Percentiles rank a stretch among this genome's conserved stretches.
Evolutionary conservation across 1,140 invertebrate genomes (phyloP).

Genomic region (Popillia japonica): DNA sequence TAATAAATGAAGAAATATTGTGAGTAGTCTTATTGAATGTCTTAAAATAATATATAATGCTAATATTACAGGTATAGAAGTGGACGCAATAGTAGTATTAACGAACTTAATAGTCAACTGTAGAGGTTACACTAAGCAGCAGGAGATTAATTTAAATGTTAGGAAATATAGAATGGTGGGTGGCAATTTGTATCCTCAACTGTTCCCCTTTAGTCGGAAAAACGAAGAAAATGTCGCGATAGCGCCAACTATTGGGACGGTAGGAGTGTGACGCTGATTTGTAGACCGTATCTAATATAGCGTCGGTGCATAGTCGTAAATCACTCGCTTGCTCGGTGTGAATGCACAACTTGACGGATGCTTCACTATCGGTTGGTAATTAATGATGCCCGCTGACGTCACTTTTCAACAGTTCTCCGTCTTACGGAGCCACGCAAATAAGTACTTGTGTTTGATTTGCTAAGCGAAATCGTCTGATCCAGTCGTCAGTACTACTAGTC

Average conservation of each 20-base stretch:
- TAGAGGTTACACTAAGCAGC: neutral
- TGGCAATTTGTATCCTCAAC: neutral
- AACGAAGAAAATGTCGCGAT: conserved; percentile 20
- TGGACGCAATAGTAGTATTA: too few relatives aligned
- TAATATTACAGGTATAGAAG: too few relatives aligned
- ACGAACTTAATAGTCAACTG: neutral
- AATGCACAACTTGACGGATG: conserved; percentile 30
- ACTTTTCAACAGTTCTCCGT: conserved; percentile 12
- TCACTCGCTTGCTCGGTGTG: conserved; percentile 27
- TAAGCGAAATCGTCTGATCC: neutral
- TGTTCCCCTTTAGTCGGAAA: neutral
- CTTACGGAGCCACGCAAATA: neutral
- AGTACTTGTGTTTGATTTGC: conserved; percentile 19
- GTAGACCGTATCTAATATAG: conserved; percentile 34
- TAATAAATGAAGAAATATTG: too few relatives aligned
- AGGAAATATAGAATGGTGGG: conserved; percentile 14
- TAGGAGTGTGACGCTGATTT: neutral
- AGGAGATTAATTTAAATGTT: neutral
- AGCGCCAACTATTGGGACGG: conserved; percentile 12
- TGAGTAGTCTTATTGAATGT: too few relatives aligned
- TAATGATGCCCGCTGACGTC: conserved; percentile 20
- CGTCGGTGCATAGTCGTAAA: conserved; percentile 30
- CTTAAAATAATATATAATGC: too few relatives aligned
- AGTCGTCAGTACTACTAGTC: neutral
- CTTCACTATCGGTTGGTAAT: conserved; percentile 13